Base-by-base conservation (phyloP, 2,113 vertebrate genomes). In the Leuciscus idus region DNA sequence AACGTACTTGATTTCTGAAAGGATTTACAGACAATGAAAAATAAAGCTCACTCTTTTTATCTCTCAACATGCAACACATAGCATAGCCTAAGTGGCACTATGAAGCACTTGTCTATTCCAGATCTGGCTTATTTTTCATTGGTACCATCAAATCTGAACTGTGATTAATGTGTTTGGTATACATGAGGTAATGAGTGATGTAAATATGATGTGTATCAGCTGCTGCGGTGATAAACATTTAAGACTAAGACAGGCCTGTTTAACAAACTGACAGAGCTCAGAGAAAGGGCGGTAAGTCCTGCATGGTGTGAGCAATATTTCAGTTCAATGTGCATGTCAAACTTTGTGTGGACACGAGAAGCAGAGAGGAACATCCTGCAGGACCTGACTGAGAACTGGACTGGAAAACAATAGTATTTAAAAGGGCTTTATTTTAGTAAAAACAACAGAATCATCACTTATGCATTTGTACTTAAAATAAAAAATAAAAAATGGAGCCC, bases 241-340 rank as follows among this genome's bases (percentile, higher is more conserved):
- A 48, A 84, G 81, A 84, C 81, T 84, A 84, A 84, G 81, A 36
- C 81, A 28, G 81, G 48, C 81, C 81, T 84, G 68, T 84, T 84
- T 84, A 84, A 84, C 68, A 84, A 72, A 84, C 81, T 84, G 81
- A 84, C 81, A 36, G 79, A 64, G 26, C 39, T 86, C 19, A 72
- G 75, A 64, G 62, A 85, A 48, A 59, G 48, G 30, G 68, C 15
- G 84, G 88, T 87, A 89, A 91, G 87, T 87, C 39, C 6, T 55
- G 86, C 87, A 89, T 86, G 88, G 70, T n/a, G n/a, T 81, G 78
- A 33, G 8, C n/a, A 6, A 19, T 15, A 55, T 48, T 36, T 72
- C 30, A 30, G 64, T 70, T 52, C 1, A 5, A n/a, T 82, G 26
- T 28, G 46, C 26, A 52, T 61, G 74, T 5, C 77, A 61, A 50